A percentile compares a stretch with the other conserved stretches of the same genome.
These are phyloP conservation scores for Subacronicta megacephala DNA, from an alignment of 2,888 invertebrate species.

Conservation along the genomic window DNA sequence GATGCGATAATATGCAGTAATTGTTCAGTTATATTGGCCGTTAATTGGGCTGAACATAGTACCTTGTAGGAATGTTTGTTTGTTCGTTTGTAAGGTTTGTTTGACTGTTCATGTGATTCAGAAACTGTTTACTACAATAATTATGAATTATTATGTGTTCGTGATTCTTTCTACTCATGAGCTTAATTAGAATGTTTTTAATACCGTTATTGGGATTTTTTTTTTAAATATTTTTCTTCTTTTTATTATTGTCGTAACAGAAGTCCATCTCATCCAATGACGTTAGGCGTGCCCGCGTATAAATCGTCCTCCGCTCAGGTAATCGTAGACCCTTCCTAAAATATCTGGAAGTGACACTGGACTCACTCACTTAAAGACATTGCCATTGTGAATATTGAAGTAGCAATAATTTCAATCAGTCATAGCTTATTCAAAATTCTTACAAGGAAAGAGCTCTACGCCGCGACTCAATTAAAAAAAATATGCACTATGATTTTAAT, in stretches of 20 bases:
- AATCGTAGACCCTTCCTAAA: too few relatives aligned
- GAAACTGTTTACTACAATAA: slow-evolving; percentile 46
- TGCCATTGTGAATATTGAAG: slow-evolving; percentile 42
- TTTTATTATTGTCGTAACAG: too few relatives aligned
- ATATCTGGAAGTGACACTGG: too few relatives aligned
- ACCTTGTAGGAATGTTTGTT: slow-evolving; percentile 18
- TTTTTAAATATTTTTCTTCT: too few relatives aligned
- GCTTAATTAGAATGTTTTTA: slow-evolving; percentile 38
- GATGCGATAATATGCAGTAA: slow-evolving; percentile 64
- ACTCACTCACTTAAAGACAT: too few relatives aligned
- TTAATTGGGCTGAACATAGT: slow-evolving; percentile 56
- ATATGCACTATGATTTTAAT: too few relatives aligned
- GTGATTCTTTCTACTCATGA: slow-evolving; percentile 55
- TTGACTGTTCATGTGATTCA: slow-evolving; percentile 47
- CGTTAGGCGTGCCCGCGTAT: too few relatives aligned
- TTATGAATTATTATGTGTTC: slow-evolving; percentile 52
- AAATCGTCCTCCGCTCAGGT: too few relatives aligned
- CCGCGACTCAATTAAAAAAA: background rate
- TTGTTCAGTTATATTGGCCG: slow-evolving; percentile 34
- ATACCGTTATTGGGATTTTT: slow-evolving; percentile 45
- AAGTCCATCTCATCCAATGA: too few relatives aligned
- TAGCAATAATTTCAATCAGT: slow-evolving; percentile 35
- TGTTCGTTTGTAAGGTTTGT: slow-evolving; percentile 39
- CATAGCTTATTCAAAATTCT: slow-evolving; percentile 5
- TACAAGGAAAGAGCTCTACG: too few relatives aligned